These are phyloP conservation scores for Balanococcus diminutus DNA, from an alignment of 2,888 invertebrate species.

Conservation along the genomic window DNA sequence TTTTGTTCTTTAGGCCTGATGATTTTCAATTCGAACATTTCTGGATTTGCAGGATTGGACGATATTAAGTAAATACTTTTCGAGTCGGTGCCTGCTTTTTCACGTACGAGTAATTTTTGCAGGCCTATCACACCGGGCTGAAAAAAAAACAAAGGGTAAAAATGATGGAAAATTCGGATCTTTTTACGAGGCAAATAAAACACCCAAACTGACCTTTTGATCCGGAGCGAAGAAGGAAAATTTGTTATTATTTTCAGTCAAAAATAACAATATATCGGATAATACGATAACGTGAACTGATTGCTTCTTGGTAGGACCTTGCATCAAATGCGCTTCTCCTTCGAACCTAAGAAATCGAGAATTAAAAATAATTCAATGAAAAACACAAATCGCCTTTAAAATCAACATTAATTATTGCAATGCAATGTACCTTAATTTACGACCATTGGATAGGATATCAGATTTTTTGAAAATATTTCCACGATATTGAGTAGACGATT, in stretches of 20 bases:
- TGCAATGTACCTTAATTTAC: conserved; percentile 72
- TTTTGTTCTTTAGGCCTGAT: conserved; percentile 89
- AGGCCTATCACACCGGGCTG: conserved; percentile 84
- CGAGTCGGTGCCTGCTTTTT: conserved; percentile 90
- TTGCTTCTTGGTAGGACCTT: conserved; percentile 79
- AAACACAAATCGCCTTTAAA: neutral
- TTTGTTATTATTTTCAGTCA: conserved; percentile 69
- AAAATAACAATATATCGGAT: conserved; percentile 89
- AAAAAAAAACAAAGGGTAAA: conserved; percentile 6
- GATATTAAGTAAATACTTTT: conserved; percentile 91
- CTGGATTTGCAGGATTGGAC: conserved; percentile 87
- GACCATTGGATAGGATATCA: conserved; percentile 81
- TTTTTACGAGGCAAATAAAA: neutral
- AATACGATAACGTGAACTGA: conserved; percentile 86
- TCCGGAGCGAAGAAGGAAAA: conserved; percentile 87
- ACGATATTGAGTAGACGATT: conserved; percentile 83
- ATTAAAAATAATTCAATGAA: neutral
- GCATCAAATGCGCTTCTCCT: conserved; percentile 87
- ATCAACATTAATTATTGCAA: too few species aligned
- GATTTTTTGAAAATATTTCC: conserved; percentile 92
- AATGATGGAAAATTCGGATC: too few species aligned
- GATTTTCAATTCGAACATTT: conserved; percentile 92
- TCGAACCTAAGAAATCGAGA: conserved; percentile 70
- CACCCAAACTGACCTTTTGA: conserved; percentile 74
- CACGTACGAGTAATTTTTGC: conserved; percentile 87